phyloP scores from a whole-genome alignment of 2,888 invertebrate species.

The Lithophane leautieri region DNA sequence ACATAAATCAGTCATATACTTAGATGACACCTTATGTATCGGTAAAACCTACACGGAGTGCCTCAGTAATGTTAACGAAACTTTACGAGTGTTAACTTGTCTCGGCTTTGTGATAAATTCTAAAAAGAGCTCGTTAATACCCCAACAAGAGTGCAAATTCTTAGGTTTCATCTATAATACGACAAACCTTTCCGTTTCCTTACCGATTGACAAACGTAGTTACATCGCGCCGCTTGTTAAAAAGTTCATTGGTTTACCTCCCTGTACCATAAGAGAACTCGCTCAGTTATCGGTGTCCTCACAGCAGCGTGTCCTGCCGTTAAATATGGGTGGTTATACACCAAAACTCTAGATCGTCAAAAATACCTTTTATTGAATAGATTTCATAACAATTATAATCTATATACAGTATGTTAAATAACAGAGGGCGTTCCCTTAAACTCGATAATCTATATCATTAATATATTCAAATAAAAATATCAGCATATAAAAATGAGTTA shows the following conservation, averaged over 20 bases:
- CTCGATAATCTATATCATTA: too few species aligned
- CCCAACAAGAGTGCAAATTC: neutral
- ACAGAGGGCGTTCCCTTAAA: too few species aligned
- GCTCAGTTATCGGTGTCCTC: too few species aligned
- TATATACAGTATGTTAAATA: too few species aligned
- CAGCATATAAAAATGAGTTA: too few species aligned
- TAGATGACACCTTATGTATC: slow-evolving; percentile 2
- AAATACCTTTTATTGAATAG: too few species aligned
- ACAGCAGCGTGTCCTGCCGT: too few species aligned
- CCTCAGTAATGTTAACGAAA: neutral
- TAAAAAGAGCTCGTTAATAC: slow-evolving; percentile 8
- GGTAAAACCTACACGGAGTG: neutral
- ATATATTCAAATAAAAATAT: too few species aligned
- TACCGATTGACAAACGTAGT: neutral
- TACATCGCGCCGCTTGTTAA: neutral
- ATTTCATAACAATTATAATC: too few species aligned
- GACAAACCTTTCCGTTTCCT: neutral
- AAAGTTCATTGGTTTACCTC: neutral
- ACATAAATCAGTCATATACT: neutral
- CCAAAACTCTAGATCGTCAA: too few species aligned
- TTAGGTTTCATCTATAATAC: slow-evolving; percentile 6
- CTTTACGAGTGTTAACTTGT: neutral
- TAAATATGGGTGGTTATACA: too few species aligned
- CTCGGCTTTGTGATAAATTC: neutral
- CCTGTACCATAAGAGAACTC: too few species aligned